Conservation (phyloP, 2,113 vertebrate species). For the Melanostigma gelatinosum region DNA sequence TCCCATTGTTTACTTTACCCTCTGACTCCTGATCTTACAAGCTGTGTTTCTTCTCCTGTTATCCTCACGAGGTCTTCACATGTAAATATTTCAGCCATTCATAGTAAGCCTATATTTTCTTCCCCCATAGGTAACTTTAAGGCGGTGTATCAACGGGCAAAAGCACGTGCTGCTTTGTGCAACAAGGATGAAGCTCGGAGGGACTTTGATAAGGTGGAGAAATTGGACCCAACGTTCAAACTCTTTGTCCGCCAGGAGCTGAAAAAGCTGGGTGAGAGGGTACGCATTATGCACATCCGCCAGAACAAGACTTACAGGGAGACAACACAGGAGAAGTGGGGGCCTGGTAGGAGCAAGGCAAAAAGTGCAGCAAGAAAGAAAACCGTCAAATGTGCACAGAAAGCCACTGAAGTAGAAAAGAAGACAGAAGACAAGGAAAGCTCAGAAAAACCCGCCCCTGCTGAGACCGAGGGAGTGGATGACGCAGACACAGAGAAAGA, state of each 20-base stretch:
- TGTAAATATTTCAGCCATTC: constrained; percentile 13
- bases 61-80: background rate
- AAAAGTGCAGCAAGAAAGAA: constrained; percentile 38
- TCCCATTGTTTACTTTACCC: constrained; percentile 6
- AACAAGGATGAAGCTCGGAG: constrained; percentile 79
- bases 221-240: constrained; percentile 81
- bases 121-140: constrained; percentile 84
- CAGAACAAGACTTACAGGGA: constrained; percentile 86
- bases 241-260: constrained; percentile 82
- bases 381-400: constrained; percentile 41
- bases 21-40: constrained; percentile 1
- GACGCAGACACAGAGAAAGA: constrained; percentile 37
- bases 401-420: constrained; percentile 23
- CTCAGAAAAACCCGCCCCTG: constrained; percentile 26
- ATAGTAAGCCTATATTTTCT: background rate
- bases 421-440: constrained; percentile 31
- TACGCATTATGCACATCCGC: constrained; percentile 75
- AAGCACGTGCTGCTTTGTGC: constrained; percentile 84
- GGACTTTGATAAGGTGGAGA: constrained; percentile 80
- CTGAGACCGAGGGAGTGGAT: constrained; percentile 22
- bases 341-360: constrained; percentile 53
- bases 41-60: background rate
- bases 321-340: constrained; percentile 72
- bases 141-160: constrained; percentile 85
- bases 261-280: constrained; percentile 80